Percentiles rank a stretch among this genome's conserved stretches.
These are phyloP conservation scores for Hirudo medicinalis DNA, from an alignment of 1,140 invertebrate genomes.

Conservation along the genomic window DNA sequence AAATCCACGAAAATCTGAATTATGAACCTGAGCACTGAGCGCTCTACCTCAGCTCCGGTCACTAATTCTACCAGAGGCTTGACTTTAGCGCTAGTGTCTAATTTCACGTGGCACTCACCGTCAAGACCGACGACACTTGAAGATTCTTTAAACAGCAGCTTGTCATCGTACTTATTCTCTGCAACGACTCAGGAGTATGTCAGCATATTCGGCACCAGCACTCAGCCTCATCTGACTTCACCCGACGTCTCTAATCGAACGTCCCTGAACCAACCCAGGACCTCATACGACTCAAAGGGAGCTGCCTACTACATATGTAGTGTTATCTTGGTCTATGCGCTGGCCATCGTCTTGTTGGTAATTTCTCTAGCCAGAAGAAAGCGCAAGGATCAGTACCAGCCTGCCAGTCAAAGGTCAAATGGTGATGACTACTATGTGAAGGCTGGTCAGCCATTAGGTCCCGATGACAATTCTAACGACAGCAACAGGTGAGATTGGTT, in stretches of 20 bases:
- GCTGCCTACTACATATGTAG: conserved; percentile 17
- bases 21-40: too few species aligned
- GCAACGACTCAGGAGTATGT: too few species aligned
- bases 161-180: too few species aligned
- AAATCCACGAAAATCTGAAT: too few species aligned
- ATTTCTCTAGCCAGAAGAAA: conserved; percentile 15
- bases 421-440: conserved; percentile 1
- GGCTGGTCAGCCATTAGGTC: background rate
- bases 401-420: conserved; percentile 2
- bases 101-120: too few species aligned
- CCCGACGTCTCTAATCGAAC: background rate
- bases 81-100: too few species aligned
- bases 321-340: conserved; percentile 15
- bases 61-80: too few species aligned
- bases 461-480: conserved; percentile 1
- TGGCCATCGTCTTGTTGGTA: conserved; percentile 12
- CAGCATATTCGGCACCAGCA: too few species aligned
- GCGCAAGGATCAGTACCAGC: background rate
- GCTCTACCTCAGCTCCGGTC: too few species aligned
- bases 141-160: too few species aligned
- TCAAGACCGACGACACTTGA: too few species aligned
- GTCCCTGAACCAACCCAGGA: background rate
- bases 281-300: conserved; percentile 11
- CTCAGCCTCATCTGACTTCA: too few species aligned
- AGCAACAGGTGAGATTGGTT: background rate